Evolutionary conservation across 2,797 vertebrate species (phyloP).

Genomic region (Coregonus suidteri): DNA sequence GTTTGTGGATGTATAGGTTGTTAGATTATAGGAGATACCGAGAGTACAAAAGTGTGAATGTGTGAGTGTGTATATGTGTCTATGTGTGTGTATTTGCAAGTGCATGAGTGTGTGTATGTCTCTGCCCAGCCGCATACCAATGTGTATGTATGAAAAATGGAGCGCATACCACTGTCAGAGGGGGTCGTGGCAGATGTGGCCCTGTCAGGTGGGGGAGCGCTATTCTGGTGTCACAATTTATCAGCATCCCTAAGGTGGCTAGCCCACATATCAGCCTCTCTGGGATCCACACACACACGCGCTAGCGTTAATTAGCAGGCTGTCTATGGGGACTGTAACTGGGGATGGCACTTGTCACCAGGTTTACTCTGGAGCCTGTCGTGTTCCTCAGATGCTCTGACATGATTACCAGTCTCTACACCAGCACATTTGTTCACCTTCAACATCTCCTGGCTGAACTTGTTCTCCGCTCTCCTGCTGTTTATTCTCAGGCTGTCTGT

Average conservation of each 20-base stretch:
- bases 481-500: not conserved
- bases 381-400: not conserved
- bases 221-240: constrained; percentile 33
- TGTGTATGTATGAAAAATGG: not conserved
- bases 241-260: constrained; percentile 52
- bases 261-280: constrained; percentile 64
- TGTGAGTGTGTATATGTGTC: not conserved
- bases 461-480: not conserved
- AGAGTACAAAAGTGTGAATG: not conserved
- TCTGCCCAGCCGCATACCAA: not conserved
- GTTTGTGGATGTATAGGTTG: not conserved
- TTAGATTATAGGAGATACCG: not conserved
- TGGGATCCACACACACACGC: not conserved
- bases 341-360: constrained; percentile 73
- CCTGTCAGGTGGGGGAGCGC: constrained; percentile 18
- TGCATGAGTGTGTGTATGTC: not conserved
- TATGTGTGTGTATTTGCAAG: not conserved
- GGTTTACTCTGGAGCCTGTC: constrained; percentile 2
- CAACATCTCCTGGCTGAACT: not conserved
- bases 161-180: constrained; percentile 10
- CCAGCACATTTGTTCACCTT: constrained; percentile 14
- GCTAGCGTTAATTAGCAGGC: constrained; percentile 64
- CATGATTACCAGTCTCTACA: constrained; percentile 16
- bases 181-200: not conserved
- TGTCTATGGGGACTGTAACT: constrained; percentile 77